Evolutionary conservation across 2,113 vertebrate species (phyloP), one percentile per base, ranked within the genome.

Genomic region (Camelus dromedarius): DNA sequence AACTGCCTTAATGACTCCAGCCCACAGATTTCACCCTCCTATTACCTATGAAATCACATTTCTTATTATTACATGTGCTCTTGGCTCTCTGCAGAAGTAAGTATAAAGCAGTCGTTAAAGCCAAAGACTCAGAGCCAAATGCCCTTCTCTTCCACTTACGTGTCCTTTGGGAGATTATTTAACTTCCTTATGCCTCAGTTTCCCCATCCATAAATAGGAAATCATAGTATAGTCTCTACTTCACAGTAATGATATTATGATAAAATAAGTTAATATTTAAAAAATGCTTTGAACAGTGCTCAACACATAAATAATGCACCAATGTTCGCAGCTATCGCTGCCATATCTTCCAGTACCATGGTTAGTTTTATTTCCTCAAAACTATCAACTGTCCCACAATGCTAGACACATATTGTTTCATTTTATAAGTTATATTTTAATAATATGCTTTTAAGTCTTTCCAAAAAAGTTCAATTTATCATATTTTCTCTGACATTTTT

Each of bases 401-500:
- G 67, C 22, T 76, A 69, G 46, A 42, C 4, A 76, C 38, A 86
- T 54, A 93, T 1, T 88, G 58, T 79, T 70, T 76, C 48, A 86
- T 48, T 54, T 28, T 76, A 9, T 81, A 83, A 83, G 32, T 82
- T 64, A 73, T n/a, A 75, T 79, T 93, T 96, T 79, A 96, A 66
- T 91, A 60, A 77, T 32, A 80, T 79, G n/a, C 62, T 95, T 96
- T 90, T 84, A 79, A 58, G 19, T 77, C 84, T 82, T 89, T 48
- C 35, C 24, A 12, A 15, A 72, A 92, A 60, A 0, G 26, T 6
- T 69, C 82, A 97, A 76, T 30, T 75, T 54, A 84, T 30, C 56
- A 67, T 72, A 11, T 76, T 91, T 95, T 95, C 67, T 35, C 46
- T 30, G 75, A 84, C 19, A 77, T 79, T 22, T 81, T 95, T 83